phyloP scores from a whole-genome alignment of 2,888 invertebrate genomes.

The Philhelius pedissequus region DNA sequence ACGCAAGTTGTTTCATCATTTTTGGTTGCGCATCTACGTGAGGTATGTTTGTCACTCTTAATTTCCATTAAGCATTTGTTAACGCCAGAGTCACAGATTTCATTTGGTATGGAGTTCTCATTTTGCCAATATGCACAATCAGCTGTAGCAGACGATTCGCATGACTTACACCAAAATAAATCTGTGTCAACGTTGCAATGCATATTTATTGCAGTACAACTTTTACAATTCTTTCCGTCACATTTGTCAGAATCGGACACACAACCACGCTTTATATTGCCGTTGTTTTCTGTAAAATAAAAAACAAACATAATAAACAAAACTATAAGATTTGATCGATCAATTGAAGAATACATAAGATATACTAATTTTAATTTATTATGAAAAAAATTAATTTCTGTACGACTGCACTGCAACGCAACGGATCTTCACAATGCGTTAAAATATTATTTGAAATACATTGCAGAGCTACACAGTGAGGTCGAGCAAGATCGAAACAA shows the following conservation, averaged over 20 bases:
- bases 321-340: too few relatives aligned
- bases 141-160: conserved; percentile 56
- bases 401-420: too few relatives aligned
- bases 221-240: conserved; percentile 41
- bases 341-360: too few relatives aligned
- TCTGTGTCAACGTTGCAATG: conserved; percentile 12
- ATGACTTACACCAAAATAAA: conserved; percentile 70
- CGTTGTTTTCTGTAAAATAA: conserved; percentile 35
- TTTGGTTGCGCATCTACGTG: conserved; percentile 68
- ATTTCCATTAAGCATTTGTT: conserved; percentile 70
- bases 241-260: background rate
- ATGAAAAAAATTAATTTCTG: too few relatives aligned
- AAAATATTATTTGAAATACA: too few relatives aligned
- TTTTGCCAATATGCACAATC: conserved; percentile 69
- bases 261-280: conserved; percentile 71
- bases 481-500: too few relatives aligned
- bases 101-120: conserved; percentile 11
- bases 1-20: conserved; percentile 16
- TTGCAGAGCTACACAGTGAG: too few relatives aligned
- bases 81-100: conserved; percentile 65
- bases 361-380: too few relatives aligned
- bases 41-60: conserved; percentile 62
- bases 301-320: background rate
- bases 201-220: background rate
- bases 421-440: too few relatives aligned